A percentile compares a stretch with the other conserved stretches of the same genome.
These are phyloP conservation scores for Spea hammondii DNA, from an alignment of 2,797 vertebrate species.

Conservation along the genomic window DNA sequence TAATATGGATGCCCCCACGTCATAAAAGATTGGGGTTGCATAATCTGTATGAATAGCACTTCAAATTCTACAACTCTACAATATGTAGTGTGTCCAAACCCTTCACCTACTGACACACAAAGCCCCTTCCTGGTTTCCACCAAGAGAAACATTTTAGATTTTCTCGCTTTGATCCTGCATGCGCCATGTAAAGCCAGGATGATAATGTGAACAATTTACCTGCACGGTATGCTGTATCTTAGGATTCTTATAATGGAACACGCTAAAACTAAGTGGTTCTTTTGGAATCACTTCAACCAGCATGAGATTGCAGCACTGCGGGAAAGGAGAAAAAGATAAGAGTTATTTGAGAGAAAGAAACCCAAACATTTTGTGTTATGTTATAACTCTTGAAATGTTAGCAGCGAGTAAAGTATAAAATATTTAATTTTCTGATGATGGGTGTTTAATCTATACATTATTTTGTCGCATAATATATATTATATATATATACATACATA, in stretches of 20 bases:
- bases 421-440: too few species aligned
- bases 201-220: constrained; percentile 67
- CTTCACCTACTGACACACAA: too few species aligned
- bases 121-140: not conserved
- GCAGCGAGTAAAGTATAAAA: too few species aligned
- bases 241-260: constrained; percentile 98
- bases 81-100: too few species aligned
- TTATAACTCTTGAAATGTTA: not conserved
- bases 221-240: constrained; percentile 98
- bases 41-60: too few species aligned
- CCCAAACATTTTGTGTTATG: not conserved
- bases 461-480: too few species aligned
- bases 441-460: too few species aligned
- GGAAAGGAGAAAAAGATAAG: constrained; percentile 41
- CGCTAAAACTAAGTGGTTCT: constrained; percentile 93
- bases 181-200: not conserved
- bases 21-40: too few species aligned
- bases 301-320: constrained; percentile 96
- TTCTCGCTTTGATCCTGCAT: not conserved
- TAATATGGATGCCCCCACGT: too few species aligned
- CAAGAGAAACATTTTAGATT: not conserved
- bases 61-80: too few species aligned
- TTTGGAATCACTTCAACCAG: constrained; percentile 96
- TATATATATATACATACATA: too few species aligned
- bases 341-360: not conserved